Evolutionary conservation across 2,113 vertebrate genomes (phyloP).

Genomic region (Anhinga rufa): DNA sequence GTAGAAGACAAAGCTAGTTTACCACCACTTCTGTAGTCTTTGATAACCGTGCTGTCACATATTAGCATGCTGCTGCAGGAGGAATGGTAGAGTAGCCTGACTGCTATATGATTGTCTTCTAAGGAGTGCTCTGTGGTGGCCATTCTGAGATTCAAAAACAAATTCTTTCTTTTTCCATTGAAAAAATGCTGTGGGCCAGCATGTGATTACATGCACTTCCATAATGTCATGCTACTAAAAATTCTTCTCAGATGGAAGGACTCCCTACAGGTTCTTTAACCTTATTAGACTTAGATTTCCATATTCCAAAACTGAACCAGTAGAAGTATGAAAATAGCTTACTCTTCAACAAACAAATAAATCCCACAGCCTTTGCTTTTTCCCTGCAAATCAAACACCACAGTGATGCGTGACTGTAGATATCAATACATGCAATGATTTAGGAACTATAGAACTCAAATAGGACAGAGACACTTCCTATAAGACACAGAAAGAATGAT

Average conservation of each 20-base stretch:
- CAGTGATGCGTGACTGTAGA: neutral
- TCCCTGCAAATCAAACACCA: neutral
- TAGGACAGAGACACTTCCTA: neutral
- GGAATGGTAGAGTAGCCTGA: neutral
- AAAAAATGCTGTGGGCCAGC: neutral
- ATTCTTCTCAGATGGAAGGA: neutral
- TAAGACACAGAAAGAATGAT: neutral
- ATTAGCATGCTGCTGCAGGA: neutral
- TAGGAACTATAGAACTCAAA: neutral
- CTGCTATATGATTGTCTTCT: neutral
- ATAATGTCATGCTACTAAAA: neutral
- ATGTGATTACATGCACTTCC: neutral
- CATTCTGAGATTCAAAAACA: neutral
- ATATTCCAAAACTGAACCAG: neutral
- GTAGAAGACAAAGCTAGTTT: neutral
- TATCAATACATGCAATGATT: neutral
- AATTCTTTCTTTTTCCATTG: neutral
- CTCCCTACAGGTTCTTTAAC: neutral
- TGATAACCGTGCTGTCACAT: too few species aligned
- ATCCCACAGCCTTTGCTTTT: neutral
- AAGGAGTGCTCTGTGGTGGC: neutral
- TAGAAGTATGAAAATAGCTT: neutral
- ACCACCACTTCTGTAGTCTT: neutral
- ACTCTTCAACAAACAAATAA: neutral
- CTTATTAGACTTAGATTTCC: neutral